Conservation (phyloP, 2,113 vertebrate species). For the Notechis scutatus region DNA sequence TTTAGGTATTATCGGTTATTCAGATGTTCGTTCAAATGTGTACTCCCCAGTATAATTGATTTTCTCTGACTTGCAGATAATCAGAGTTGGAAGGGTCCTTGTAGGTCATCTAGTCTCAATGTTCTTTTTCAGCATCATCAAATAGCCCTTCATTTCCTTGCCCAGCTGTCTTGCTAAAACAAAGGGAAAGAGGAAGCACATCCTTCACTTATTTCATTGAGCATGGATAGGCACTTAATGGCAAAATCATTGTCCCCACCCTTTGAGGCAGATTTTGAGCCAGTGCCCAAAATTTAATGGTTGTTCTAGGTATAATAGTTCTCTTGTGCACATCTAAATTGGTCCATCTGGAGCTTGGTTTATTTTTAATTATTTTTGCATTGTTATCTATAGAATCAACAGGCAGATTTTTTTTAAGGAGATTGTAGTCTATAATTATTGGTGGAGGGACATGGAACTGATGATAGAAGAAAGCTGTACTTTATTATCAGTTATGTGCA, state of each 20-base stretch:
- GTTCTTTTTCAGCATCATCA: neutral
- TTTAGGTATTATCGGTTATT: neutral
- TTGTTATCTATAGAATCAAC: neutral
- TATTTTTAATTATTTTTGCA: neutral
- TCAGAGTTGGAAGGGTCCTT: too few relatives aligned
- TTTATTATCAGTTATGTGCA: neutral
- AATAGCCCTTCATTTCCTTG: neutral
- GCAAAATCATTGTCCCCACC: neutral
- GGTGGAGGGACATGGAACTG: neutral
- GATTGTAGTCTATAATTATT: neutral
- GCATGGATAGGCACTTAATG: neutral
- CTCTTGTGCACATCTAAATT: neutral
- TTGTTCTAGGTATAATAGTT: neutral
- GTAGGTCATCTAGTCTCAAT: neutral
- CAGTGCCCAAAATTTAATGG: neutral
- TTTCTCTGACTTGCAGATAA: neutral
- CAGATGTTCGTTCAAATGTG: neutral
- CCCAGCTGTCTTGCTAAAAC: neutral
- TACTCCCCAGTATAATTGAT: neutral
- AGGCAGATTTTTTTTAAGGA: neutral
- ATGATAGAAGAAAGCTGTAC: neutral
- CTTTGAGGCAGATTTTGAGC: neutral
- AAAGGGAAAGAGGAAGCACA: neutral
- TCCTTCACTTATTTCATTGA: neutral
- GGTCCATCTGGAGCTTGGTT: neutral